Evolutionary conservation across 2,113 vertebrate genomes (phyloP).

Genomic region (Alligator mississippiensis): DNA sequence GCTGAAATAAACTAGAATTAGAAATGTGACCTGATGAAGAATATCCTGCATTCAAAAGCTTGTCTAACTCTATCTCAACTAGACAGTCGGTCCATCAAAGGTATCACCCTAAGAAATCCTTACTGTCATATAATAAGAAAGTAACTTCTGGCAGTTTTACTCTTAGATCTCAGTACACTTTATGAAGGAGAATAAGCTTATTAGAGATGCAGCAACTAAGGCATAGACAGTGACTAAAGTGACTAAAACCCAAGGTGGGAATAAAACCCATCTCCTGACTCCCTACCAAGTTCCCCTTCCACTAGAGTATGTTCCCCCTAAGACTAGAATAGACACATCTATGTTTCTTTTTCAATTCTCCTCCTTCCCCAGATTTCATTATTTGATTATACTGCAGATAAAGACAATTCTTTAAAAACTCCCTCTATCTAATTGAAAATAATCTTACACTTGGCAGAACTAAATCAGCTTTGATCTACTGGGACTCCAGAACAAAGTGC

Average conservation of each 20-base stretch:
- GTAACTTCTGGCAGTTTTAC: not conserved
- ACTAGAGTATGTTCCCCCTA: not conserved
- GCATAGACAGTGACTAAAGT: not conserved
- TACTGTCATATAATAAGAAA: no score
- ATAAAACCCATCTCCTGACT: not conserved
- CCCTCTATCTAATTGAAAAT: not conserved
- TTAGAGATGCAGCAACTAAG: not conserved
- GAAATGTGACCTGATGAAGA: not conserved
- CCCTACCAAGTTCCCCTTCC: not conserved
- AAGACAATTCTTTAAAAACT: not conserved
- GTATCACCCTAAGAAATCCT: no score
- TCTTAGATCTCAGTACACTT: not conserved
- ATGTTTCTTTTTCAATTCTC: no score
- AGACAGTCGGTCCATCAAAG: no score
- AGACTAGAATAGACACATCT: not conserved
- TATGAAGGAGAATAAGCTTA: not conserved
- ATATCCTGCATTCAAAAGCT: no score
- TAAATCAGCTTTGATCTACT: not conserved
- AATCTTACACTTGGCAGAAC: not conserved
- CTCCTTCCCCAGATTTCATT: not conserved
- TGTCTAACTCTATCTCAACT: no score
- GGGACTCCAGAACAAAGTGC: not conserved
- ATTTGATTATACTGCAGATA: not conserved
- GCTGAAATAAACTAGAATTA: not conserved
- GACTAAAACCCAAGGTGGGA: not conserved